Base-by-base conservation (phyloP, 2,888 invertebrate genomes). In the Drosophila picticornis region DNA sequence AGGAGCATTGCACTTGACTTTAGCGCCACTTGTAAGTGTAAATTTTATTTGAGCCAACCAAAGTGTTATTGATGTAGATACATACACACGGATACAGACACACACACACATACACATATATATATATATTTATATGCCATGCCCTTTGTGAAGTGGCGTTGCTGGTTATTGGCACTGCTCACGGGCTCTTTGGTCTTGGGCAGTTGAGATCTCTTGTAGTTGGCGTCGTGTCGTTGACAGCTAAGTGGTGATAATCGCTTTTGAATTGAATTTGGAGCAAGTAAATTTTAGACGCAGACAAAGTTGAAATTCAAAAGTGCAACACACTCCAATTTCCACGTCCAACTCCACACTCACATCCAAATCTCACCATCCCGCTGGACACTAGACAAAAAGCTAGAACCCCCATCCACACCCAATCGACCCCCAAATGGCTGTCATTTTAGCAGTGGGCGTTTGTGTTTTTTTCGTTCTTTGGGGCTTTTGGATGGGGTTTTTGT, bases 161-260 rank as follows among this genome's bases (percentile, higher is more conserved):
- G 68, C 63, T 63, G 76, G 72, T 62, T 72, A 83, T 85, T 76
- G 86, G 83, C 80, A 80, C 46, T 84, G 71, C 58, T 59, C 57
- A 31, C 36, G 43, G 51, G 36, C 55, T 38, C 62, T 65, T 57
- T 43, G 67, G 19, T 29, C 34, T 50, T 48, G 50, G 53, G 57
- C 59, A 68, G 75, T 60, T 71, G 55, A 68, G 64, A 63, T 72
- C 80, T 64, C 67, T 63, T 75, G 71, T 57, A 63, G 69, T 70
- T 77, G 74, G 88, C 73, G 74, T 87, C 83, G 87, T 88, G 84
- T 90, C 85, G 88, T 75, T 90, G 89, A 90, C 90, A 90, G 84
- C 77, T 86, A 89, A 88, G 89, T 90, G 89, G 81, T 81, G 87
- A 88, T 87, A 86, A 87, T 87, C 87, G 90, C 89, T 86, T 88